These are phyloP conservation scores for Oikopleura vanhoeffeni DNA, from an alignment of 23 tunicate species.

Conservation along the genomic window DNA sequence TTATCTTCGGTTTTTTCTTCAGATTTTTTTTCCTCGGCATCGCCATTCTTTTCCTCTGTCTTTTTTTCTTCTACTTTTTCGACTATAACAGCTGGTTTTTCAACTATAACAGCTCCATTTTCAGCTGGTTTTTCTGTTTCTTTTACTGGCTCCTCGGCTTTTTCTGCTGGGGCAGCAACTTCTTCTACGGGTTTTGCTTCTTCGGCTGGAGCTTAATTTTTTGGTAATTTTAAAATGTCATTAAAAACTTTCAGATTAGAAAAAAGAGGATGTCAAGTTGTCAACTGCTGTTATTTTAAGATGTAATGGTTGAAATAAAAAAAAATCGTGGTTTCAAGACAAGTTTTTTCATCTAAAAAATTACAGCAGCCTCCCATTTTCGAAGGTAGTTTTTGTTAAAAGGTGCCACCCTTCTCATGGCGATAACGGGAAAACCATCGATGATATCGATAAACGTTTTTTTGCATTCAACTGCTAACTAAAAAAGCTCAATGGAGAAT, in stretches of 20 bases:
- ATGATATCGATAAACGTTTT: too few relatives aligned
- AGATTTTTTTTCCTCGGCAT: neutral
- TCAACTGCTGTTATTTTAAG: neutral
- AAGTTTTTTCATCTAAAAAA: too few relatives aligned
- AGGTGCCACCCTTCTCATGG: too few relatives aligned
- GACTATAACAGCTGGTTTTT: neutral
- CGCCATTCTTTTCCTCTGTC: neutral
- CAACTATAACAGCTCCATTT: neutral
- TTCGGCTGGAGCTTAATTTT: neutral
- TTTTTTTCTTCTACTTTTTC: constrained; percentile 8
- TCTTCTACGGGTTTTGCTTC: neutral
- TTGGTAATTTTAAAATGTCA: too few relatives aligned
- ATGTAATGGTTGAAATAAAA: neutral
- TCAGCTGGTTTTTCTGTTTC: neutral
- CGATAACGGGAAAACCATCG: too few relatives aligned
- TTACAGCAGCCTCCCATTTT: too few relatives aligned
- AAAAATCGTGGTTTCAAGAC: neutral
- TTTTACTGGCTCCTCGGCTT: neutral
- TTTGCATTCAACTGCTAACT: too few relatives aligned
- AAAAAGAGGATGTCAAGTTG: too few relatives aligned
- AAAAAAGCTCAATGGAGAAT: too few relatives aligned
- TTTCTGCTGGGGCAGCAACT: neutral
- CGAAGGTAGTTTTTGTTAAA: too few relatives aligned
- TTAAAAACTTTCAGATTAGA: too few relatives aligned
- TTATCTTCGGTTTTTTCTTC: neutral